A percentile compares a stretch with the other conserved stretches of the same genome.
Conservation (phyloP, 2,113 vertebrate species). For the Galemys pyrenaicus region DNA sequence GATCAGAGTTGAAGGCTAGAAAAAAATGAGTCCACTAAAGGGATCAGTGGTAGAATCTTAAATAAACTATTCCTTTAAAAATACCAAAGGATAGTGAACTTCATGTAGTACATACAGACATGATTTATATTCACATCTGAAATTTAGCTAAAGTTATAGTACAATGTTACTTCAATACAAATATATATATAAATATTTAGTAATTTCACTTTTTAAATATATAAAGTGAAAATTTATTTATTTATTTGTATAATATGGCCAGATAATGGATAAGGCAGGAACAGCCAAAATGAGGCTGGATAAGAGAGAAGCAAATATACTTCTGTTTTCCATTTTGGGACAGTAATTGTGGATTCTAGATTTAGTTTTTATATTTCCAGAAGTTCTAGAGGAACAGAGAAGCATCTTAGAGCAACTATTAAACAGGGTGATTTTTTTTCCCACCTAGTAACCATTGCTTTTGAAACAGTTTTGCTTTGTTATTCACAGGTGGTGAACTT, state of each 20-base stretch:
- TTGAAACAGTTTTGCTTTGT: slow-evolving; percentile 40
- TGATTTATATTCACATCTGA: background rate
- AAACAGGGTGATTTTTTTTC: background rate
- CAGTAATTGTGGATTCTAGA: background rate
- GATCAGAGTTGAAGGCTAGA: background rate
- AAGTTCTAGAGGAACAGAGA: background rate
- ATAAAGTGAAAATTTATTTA: too few species aligned
- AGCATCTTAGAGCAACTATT: background rate
- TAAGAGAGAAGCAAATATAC: background rate
- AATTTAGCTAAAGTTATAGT: background rate
- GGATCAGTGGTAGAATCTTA: background rate
- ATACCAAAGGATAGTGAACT: background rate
- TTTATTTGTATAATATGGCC: too few species aligned
- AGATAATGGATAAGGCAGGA: background rate
- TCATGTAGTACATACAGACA: background rate
- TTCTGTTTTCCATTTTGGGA: background rate
- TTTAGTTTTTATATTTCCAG: background rate
- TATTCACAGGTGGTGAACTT: slow-evolving; percentile 45
- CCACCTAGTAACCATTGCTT: background rate
- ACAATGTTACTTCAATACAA: background rate
- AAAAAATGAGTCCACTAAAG: background rate
- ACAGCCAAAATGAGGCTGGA: background rate
- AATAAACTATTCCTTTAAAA: background rate
- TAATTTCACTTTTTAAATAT: too few species aligned
- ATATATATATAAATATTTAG: too few species aligned